Base-by-base conservation (phyloP, 2,797 vertebrate genomes). In the Pantherophis vulpinus region DNA sequence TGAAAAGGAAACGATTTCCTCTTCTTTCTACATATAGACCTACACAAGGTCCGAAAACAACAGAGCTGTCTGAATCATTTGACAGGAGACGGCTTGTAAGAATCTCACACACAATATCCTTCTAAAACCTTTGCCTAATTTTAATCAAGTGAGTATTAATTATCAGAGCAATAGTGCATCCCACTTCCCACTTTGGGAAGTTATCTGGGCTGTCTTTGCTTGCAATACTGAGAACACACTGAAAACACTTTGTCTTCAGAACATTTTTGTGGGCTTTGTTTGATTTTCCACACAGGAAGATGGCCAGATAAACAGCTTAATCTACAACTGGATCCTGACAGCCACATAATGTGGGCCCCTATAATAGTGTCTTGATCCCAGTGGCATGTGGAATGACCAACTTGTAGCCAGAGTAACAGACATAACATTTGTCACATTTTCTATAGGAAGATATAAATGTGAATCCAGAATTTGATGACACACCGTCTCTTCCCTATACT, bases 401-500 rank as follows among this genome's bases (percentile, higher is more conserved):
- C 23, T 10, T 79, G 63, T 56, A 88, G 42, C 18, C 9, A 88
- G 29, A 56, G 27, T 32, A 63, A 18, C 23, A n/a, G 83, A 88
- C 58, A 56, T 42, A 27, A 74, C 10, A 86, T 55, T 83, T 56
- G 27, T 27, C 11, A 47, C 60, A 88, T 20, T 83, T 83, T 83
- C 79, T 25, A 25, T 47, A 59, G 87, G n/a, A n/a, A 93, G 29
- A 87, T 94, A 95, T 89, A 93, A 95, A 94, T 32, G 29, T 79
- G 94, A 91, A 95, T 29, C 92, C 0, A 93, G 87, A 90, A 95
- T 94, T 86, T 93, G 89, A 54, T 93, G 95, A 83, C 66, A 90
- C 0, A 4, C 89, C 89, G 90, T 95, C 95, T 91, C 94, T 91
- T 95, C 94, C 91, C 95, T 95, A 95, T 58, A 74, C 94, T 95